These are phyloP conservation scores for Otis tarda DNA, from an alignment of 2,113 vertebrate species.

Conservation along the genomic window DNA sequence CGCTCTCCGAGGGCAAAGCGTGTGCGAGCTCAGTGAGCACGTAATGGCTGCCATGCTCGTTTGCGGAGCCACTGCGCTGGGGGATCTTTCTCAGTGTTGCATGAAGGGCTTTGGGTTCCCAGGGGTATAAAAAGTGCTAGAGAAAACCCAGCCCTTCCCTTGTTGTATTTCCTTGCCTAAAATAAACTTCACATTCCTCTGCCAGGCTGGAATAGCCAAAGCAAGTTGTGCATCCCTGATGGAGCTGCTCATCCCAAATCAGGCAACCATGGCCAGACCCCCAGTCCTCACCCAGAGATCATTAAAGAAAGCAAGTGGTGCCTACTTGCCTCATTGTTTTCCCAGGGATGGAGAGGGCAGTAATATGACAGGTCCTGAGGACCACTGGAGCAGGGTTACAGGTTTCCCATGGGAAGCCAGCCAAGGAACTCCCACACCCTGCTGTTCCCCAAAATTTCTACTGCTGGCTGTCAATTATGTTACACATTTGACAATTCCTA, in stretches of 20 bases:
- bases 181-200: slow-evolving; percentile 1
- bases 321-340: not conserved
- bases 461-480: not conserved
- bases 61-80: not conserved
- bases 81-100: slow-evolving; percentile 44
- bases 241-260: not conserved
- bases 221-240: not conserved
- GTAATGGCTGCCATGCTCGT: slow-evolving; percentile 30
- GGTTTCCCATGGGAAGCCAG: not conserved
- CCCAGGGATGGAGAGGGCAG: not conserved
- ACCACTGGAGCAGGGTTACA: not conserved
- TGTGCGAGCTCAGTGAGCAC: not conserved
- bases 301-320: not conserved
- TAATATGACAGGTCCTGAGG: not conserved
- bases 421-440: not conserved
- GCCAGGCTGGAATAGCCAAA: not conserved
- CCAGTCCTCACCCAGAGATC: not conserved
- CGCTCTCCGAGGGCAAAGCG: not conserved
- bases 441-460: not conserved
- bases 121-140: slow-evolving; percentile 14
- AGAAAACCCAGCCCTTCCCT: slow-evolving; percentile 19
- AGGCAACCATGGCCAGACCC: fast-evolving
- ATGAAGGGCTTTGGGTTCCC: slow-evolving; percentile 55
- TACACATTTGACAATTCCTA: slow-evolving; percentile 8
- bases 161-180: not conserved